Evolutionary conservation across 92 coral and sea anemone species (phyloP).

Genomic region (Parazoanthus atlanticus): DNA sequence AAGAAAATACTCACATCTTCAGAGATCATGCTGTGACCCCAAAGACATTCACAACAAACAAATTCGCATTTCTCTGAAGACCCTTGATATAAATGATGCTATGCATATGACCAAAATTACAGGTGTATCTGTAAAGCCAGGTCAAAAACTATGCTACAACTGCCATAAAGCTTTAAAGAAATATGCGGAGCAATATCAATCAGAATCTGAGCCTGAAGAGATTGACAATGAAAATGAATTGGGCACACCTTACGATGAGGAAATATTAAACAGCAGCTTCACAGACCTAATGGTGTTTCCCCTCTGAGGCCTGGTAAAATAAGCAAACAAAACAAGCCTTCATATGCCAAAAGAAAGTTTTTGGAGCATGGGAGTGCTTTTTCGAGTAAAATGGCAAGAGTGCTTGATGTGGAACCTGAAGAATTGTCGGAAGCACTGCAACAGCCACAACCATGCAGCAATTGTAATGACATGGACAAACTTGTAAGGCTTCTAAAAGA

Average conservation of each 20-base stretch:
- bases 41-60: conserved; percentile 6
- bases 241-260: too few species aligned
- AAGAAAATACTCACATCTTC: conserved; percentile 32
- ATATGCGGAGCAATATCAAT: neutral
- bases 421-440: neutral
- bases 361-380: neutral
- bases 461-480: conserved; percentile 11
- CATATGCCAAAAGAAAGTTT: conserved; percentile 16
- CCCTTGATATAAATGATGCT: conserved; percentile 35
- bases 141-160: conserved; percentile 21
- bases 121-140: neutral
- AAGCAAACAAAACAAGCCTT: conserved; percentile 8
- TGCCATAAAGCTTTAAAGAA: neutral
- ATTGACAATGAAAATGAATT: too few species aligned
- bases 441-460: conserved; percentile 6
- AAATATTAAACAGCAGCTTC: neutral
- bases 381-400: conserved; percentile 12
- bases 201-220: neutral
- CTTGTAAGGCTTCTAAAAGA: conserved; percentile 4
- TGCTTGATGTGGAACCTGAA: neutral
- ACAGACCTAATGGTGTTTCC: conserved; percentile 20
- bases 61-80: conserved; percentile 17
- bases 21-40: conserved; percentile 30
- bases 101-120: conserved; percentile 25
- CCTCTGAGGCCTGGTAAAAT: neutral